A percentile compares a stretch with the other conserved stretches of the same genome.
phyloP scores from a whole-genome alignment of 1,140 invertebrate genomes.

The Caerostris extrusa region DNA sequence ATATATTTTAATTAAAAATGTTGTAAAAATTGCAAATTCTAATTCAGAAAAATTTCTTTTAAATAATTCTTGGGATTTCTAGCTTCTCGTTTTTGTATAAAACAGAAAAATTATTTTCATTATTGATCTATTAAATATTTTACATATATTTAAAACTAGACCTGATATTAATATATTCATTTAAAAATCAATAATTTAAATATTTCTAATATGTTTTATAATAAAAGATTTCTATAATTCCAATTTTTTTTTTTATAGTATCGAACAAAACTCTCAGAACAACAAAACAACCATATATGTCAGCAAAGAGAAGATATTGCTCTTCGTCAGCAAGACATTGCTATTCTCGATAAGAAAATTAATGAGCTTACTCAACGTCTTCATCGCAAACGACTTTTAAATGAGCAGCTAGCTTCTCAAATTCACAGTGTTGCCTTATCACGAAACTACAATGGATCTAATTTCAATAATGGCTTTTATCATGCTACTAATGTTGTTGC shows the following conservation, averaged over 20 bases:
- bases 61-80: no score
- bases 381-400: constrained; percentile 91
- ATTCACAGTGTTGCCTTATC: constrained; percentile 81
- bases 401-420: constrained; percentile 91
- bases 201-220: no score
- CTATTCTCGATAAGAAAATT: constrained; percentile 94
- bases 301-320: constrained; percentile 92
- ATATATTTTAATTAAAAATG: no score
- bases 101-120: no score
- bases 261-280: constrained; percentile 96
- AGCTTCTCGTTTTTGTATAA: no score
- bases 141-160: no score
- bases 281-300: constrained; percentile 92
- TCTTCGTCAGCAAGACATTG: constrained; percentile 93
- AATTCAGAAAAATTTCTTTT: no score
- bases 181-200: no score
- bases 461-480: constrained; percentile 38
- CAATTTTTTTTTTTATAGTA: constrained; percentile 85
- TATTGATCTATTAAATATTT: no score
- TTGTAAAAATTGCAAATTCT: no score
- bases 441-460: constrained; percentile 14
- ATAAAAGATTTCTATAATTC: no score
- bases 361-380: constrained; percentile 94
- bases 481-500: constrained; percentile 86
- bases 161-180: no score